Evolutionary conservation across 2,888 invertebrate species (phyloP).

Genomic region (Sarcophaga caerulescens): DNA sequence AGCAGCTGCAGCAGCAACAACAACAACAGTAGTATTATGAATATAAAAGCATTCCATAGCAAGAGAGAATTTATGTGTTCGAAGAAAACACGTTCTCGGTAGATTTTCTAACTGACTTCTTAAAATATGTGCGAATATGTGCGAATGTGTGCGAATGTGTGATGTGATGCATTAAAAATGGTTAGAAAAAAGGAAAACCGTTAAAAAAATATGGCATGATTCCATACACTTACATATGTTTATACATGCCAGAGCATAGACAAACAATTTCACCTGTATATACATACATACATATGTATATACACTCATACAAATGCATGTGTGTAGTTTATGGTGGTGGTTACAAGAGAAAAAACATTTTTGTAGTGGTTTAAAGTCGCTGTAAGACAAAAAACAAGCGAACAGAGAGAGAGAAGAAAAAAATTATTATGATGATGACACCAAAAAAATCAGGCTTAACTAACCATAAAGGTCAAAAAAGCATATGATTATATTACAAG

Average conservation of each 20-base stretch:
- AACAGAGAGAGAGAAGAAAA: background rate
- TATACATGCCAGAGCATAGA: background rate
- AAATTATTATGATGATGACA: conserved; percentile 50
- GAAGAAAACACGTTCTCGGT: conserved; percentile 9
- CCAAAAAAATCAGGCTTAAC: conserved; percentile 58
- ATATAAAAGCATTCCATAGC: background rate
- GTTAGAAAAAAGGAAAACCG: background rate
- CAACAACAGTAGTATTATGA: background rate
- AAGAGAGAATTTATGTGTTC: background rate
- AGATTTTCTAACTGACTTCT: conserved; percentile 39
- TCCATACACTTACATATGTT: background rate
- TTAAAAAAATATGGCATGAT: conserved; percentile 5
- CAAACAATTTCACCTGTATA: too few relatives aligned
- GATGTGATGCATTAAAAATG: conserved; percentile 25
- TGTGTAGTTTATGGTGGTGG: background rate
- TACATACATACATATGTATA: too few relatives aligned
- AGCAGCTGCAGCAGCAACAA: background rate
- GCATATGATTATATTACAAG: conserved; percentile 63
- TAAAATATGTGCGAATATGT: conserved; percentile 16
- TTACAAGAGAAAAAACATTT: background rate
- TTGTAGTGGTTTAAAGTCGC: conserved; percentile 5
- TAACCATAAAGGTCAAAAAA: conserved; percentile 67
- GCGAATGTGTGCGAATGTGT: background rate
- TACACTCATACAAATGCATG: background rate
- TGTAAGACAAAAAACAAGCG: conserved; percentile 23